Conservation (phyloP, 2,888 invertebrate genomes). For the Aphrophora alni region DNA sequence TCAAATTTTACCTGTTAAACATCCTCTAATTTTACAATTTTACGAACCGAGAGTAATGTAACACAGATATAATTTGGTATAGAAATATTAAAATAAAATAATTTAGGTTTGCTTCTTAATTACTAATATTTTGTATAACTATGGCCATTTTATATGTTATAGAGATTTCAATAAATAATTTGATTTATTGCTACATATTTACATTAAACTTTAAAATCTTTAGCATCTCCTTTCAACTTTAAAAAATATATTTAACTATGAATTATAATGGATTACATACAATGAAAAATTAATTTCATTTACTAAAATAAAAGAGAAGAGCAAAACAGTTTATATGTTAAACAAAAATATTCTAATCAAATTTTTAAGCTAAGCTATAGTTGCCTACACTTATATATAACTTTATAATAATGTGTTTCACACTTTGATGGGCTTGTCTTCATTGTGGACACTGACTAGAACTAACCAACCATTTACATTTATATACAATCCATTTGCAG, state of each 20-base stretch:
- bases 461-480: not conserved
- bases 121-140: too few relatives aligned
- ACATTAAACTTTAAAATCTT: not conserved
- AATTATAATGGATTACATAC: not conserved
- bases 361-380: not conserved
- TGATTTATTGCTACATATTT: too few relatives aligned
- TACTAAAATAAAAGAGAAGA: not conserved
- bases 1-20: too few relatives aligned
- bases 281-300: not conserved
- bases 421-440: not conserved
- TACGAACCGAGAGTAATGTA: too few relatives aligned
- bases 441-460: not conserved
- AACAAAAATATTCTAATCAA: too few relatives aligned
- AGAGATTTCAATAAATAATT: too few relatives aligned
- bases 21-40: too few relatives aligned
- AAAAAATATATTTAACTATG: not conserved
- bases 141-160: too few relatives aligned
- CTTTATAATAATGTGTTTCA: not conserved
- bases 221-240: not conserved
- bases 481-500: not conserved
- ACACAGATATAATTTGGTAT: too few relatives aligned
- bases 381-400: not conserved
- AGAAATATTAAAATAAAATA: too few relatives aligned
- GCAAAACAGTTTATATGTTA: not conserved
- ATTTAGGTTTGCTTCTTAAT: too few relatives aligned